Base-by-base conservation (phyloP, 2,113 vertebrate genomes). In the Apaloderma vittatum region DNA sequence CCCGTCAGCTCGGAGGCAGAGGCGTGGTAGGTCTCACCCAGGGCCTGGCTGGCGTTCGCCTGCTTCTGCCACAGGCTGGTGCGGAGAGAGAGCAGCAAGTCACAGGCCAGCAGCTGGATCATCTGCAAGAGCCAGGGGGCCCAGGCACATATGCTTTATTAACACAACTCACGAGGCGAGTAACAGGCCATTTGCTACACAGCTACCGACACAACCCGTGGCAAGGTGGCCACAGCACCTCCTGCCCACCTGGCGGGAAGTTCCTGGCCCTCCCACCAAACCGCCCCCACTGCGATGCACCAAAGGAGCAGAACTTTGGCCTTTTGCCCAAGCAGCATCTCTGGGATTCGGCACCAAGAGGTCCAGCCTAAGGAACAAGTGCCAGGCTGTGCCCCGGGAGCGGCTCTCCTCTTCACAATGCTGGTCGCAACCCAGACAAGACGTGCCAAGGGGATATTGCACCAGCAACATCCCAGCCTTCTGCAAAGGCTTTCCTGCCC, bases 31-130 rank as follows among this genome's bases (percentile, higher is more conserved):
- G 99, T 98, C 91, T 99, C 99, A 5, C 99, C 99, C 55, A 99
- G 97, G 15, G 96, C 98, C 85, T 98, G 98, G 96, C 98, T 98
- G 95, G 97, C 45, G 0, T 91, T 97, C 0, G 97, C 97, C 78
- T 99, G 99, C 80, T 99, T 99, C 95, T 99, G 99, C 99, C 99
- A 99, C 72, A 99, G 97, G 67, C 98, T 98, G 79, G 99, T 99
- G 90, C 99, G 98, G 83, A 99, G 97, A 3, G 99, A 99, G 93
- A 99, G 97, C 49, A 99, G 97, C 46, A 99, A 98, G 97, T 99
- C 99, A 96, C 99, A 99, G 83, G 99, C 97, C 90, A 99, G 98
- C 75, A 99, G 98, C 98, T 99, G 99, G 97, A 99, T 98, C 87
- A 99, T 99, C 99, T 99, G 93, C 32, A 66, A 94, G 75, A 92